These are phyloP conservation scores for Cladopsammia gracilis DNA, from an alignment of 64 coral and sea anemone species.

Conservation along the genomic window DNA sequence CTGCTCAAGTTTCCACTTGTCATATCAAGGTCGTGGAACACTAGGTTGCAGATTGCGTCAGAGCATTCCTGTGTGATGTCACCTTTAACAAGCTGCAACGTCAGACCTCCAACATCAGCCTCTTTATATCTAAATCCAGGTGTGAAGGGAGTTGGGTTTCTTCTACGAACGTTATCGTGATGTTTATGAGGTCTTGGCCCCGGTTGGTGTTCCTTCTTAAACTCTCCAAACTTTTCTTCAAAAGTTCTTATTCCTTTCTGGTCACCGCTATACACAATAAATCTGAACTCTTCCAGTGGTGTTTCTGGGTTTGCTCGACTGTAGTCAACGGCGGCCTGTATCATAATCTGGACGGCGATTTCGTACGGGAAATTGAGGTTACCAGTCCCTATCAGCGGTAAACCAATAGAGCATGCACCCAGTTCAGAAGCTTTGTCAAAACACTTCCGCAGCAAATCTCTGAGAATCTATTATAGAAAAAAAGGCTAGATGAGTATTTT, in stretches of 20 bases:
- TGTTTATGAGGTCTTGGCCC: neutral
- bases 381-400: slow-evolving; percentile 39
- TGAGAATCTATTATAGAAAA: neutral
- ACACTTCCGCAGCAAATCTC: slow-evolving; percentile 13
- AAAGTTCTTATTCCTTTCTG: neutral
- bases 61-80: neutral
- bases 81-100: neutral
- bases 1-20: slow-evolving; percentile 26
- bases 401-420: slow-evolving; percentile 9
- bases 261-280: slow-evolving; percentile 16
- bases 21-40: slow-evolving; percentile 19
- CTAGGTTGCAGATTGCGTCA: slow-evolving; percentile 36
- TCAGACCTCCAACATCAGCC: neutral
- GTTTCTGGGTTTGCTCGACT: slow-evolving; percentile 34
- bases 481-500: neutral
- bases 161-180: neutral
- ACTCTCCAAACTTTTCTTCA: slow-evolving; percentile 13
- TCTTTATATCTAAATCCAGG: neutral
- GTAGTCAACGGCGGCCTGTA: slow-evolving; percentile 7
- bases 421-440: slow-evolving; percentile 39
- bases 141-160: neutral
- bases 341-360: slow-evolving; percentile 9
- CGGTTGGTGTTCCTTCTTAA: neutral
- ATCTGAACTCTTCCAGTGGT: slow-evolving; percentile 17
- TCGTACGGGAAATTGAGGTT: slow-evolving; percentile 9